Base-by-base conservation (phyloP, 2,113 vertebrate species). In the Datnioides undecimradiatus region DNA sequence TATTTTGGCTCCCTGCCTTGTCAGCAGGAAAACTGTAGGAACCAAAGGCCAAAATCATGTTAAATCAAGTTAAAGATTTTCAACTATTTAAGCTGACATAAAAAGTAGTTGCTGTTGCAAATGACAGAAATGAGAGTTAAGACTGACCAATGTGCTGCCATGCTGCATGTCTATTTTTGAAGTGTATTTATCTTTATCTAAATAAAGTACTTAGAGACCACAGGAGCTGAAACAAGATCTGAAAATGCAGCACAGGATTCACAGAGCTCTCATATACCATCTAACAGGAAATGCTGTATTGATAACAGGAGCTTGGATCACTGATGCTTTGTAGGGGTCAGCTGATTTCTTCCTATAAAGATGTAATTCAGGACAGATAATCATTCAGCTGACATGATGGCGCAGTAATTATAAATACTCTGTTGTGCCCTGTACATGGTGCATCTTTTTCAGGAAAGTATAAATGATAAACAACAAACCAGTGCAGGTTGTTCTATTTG, bases 181-280 rank as follows among this genome's bases (percentile, higher is more conserved):
- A 55, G 48, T 13, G 29, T 54, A 73, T 76, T 74, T 54, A 60
- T 43, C 65, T 58, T 58, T 16, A 76, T 80, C 70, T 73, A 71
- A 75, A 84, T 79, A 74, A 93, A 69, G 68, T 27, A 57, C 69
- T 34, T 52, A 41, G 49, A 29, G 74, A 79, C 71, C 74, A 72
- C 38, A 84, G 45, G 17, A 52, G 54, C 76, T 84, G 88, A 87
- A 90, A 92, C 19, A 60, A 69, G 82, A 89, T 86, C 82, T 83
- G 70, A 76, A 76, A 29, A 80, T 73, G 72, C 63, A 73, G 62
- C n/a, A 34, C 13, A 38, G n/a, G 36, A 72, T 71, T 65, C 65
- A 49, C 62, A 62, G 45, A 6, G 4, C 40, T 68, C 68, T 83
- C 70, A 54, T 27, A 75, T 82, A 76, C 27, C 46, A 55, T 63